Evolutionary conservation across 2,888 invertebrate genomes (phyloP).

Genomic region (Agriopis marginaria): DNA sequence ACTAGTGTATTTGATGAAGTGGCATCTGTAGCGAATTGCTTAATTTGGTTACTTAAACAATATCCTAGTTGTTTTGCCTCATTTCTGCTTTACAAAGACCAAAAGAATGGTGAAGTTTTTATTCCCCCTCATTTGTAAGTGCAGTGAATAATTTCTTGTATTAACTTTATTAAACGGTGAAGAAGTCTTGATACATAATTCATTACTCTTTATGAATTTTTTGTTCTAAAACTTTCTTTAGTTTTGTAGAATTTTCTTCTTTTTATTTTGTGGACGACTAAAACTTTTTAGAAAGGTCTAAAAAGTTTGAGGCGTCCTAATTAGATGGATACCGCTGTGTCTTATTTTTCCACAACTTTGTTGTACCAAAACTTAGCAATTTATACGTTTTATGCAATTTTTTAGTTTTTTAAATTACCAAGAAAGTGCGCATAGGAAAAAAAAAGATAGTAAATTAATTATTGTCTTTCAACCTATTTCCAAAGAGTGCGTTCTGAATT

Average conservation of each 20-base stretch:
- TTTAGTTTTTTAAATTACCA: too few relatives aligned
- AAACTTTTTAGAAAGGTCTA: not conserved
- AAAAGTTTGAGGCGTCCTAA: not conserved
- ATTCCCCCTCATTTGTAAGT: slow-evolving; percentile 16
- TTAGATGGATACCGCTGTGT: too few relatives aligned
- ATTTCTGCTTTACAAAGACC: slow-evolving; percentile 2
- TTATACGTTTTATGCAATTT: too few relatives aligned
- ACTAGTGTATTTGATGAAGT: too few relatives aligned
- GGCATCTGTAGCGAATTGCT: not conserved
- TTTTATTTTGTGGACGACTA: too few relatives aligned
- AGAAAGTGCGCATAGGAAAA: too few relatives aligned
- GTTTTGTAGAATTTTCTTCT: not conserved
- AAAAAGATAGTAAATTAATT: too few relatives aligned
- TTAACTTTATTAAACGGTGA: slow-evolving; percentile 1
- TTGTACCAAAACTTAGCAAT: too few relatives aligned
- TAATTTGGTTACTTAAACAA: slow-evolving; percentile 2
- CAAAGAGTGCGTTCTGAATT: too few relatives aligned
- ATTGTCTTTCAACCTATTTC: too few relatives aligned
- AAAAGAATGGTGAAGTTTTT: slow-evolving; percentile 9
- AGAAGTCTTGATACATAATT: not conserved
- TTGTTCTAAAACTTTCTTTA: not conserved
- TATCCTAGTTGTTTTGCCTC: not conserved
- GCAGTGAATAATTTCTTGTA: not conserved
- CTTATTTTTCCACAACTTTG: too few relatives aligned
- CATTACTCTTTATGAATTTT: not conserved